Conservation (phyloP, 2,113 vertebrate species). For the Shinisaurus crocodilurus region DNA sequence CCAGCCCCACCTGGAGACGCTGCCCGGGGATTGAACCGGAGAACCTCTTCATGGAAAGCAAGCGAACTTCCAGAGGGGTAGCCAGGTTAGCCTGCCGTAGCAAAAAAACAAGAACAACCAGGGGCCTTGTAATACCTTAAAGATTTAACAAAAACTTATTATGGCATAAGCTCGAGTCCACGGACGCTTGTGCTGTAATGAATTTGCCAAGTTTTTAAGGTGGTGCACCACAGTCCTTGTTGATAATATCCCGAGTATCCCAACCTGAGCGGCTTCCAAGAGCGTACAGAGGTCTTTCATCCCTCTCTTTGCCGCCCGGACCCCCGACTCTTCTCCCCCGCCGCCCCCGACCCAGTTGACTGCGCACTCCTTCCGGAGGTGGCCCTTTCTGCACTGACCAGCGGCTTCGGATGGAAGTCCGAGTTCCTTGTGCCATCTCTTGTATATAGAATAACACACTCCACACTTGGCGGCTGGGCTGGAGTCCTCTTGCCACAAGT, state of each 20-base stretch:
- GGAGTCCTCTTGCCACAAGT: conserved; percentile 66
- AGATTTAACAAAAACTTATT: too few species aligned
- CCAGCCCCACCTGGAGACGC: too few species aligned
- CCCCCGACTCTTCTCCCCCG: conserved; percentile 45
- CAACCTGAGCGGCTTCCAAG: conserved; percentile 45
- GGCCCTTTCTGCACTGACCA: conserved; percentile 5
- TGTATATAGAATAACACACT: conserved; percentile 78
- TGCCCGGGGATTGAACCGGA: too few species aligned
- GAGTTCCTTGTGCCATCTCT: conserved; percentile 61
- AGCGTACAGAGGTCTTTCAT: conserved; percentile 28
- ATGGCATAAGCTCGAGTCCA: neutral
- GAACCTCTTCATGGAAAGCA: too few species aligned
- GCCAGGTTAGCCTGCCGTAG: neutral
- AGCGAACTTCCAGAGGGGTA: neutral
- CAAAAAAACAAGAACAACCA: neutral
- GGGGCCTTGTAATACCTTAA: neutral
- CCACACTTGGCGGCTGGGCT: conserved; percentile 68
- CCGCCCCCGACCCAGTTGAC: conserved; percentile 58
- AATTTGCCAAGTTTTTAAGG: neutral
- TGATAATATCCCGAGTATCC: neutral
- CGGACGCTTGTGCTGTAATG: too few species aligned
- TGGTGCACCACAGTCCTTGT: neutral
- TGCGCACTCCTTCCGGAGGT: conserved; percentile 55
- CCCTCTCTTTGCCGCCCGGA: neutral
- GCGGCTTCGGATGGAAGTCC: conserved; percentile 62